phyloP scores from a whole-genome alignment of 2,797 vertebrate species.

The Syncerus caffer region DNA sequence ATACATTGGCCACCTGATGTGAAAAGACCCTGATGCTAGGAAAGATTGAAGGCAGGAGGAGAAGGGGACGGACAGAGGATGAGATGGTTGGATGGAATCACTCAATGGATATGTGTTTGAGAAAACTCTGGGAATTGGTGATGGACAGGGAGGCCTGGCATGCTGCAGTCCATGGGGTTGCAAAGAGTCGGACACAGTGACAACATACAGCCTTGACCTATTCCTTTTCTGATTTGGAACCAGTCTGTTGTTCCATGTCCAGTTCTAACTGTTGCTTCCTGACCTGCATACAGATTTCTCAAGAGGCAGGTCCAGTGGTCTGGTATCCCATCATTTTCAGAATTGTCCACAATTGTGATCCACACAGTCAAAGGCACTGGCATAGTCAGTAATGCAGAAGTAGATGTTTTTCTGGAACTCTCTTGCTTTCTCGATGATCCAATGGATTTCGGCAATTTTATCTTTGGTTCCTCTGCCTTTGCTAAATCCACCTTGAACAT shows the following conservation, averaged over 20 bases:
- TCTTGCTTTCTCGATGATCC: rapidly evolving
- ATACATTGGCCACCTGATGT: neutral
- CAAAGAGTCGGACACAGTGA: neutral
- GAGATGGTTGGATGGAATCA: neutral
- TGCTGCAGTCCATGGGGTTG: neutral
- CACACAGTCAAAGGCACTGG: neutral
- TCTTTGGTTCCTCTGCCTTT: neutral
- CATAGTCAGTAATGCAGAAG: neutral
- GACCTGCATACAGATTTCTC: neutral
- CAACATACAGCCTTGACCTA: neutral
- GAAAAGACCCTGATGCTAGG: neutral
- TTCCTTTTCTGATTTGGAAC: neutral
- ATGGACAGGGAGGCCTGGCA: neutral
- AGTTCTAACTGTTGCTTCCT: neutral
- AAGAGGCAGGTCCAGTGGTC: neutral
- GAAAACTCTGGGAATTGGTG: neutral
- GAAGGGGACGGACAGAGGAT: neutral
- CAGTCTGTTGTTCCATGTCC: neutral
- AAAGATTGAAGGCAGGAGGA: neutral
- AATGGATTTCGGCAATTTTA: neutral
- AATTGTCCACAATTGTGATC: neutral
- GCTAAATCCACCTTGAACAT: neutral
- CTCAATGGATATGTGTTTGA: neutral
- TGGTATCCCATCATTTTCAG: neutral
- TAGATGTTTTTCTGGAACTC: neutral